phyloP scores from a whole-genome alignment of 2,888 invertebrate species.

The Yponomeuta malinellus region DNA sequence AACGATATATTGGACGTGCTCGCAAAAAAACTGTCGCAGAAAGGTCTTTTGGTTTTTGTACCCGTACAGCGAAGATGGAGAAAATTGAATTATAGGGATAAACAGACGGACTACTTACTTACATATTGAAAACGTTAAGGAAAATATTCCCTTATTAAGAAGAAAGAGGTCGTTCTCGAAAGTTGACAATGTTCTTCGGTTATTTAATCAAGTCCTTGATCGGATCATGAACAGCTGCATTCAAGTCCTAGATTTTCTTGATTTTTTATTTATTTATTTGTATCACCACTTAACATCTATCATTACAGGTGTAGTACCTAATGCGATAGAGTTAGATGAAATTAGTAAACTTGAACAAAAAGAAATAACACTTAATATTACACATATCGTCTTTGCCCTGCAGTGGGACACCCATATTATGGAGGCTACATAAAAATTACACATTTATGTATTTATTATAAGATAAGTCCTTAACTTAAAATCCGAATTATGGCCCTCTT shows the following conservation, averaged over 20 bases:
- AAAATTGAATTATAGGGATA: background rate
- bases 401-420: too few species aligned
- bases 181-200: background rate
- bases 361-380: too few species aligned
- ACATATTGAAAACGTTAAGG: background rate
- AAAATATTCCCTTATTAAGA: background rate
- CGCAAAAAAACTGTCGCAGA: slow-evolving; percentile 7
- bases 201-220: background rate
- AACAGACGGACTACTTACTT: background rate
- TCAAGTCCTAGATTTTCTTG: background rate
- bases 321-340: too few species aligned
- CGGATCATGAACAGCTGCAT: background rate
- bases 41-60: background rate
- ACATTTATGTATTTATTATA: too few species aligned
- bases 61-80: background rate
- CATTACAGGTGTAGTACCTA: too few species aligned
- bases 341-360: too few species aligned
- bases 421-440: too few species aligned
- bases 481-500: too few species aligned
- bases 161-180: background rate
- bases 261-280: too few species aligned
- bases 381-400: too few species aligned
- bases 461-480: too few species aligned
- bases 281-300: too few species aligned
- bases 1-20: slow-evolving; percentile 25